Evolutionary conservation across 2,113 vertebrate genomes (phyloP), one percentile per base, ranked within the genome.

Genomic region (Colinus virginianus): DNA sequence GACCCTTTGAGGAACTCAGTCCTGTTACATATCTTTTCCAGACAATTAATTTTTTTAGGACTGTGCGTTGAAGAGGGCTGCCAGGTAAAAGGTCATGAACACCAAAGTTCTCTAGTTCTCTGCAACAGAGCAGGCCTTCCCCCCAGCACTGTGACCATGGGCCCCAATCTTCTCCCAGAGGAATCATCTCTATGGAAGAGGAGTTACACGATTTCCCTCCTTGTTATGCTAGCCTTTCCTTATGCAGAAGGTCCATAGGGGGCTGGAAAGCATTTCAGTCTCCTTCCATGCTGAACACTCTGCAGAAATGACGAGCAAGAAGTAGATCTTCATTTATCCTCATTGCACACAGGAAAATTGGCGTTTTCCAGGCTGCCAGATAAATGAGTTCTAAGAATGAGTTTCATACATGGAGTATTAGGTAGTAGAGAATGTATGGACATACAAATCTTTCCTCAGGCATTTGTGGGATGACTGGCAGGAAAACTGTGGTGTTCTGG

Each of bases 301-400:
- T 68, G 66, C 22, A 88, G 51, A 93, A 91, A 88, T 61, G 62
- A 67, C 62, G 64, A 75, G 38, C 30, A 69, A 56, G 32, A 78
- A 32, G 25, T 55, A 62, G 53, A 30, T 91, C 64, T 55, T 91
- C 56, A 38, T 84, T 88, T 88, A 66, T 87, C 56, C 30, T 88
- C 23, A 56, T 69, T 64, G 56, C n/a, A 68, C 2, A 2, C 0
- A 5, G 36, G 56, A 55, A 9, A 55, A 36, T 11, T 34, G 64
- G 8, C 23, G 34, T 88, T 93, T 91, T 88, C 34, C 79, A 93
- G 64, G 25, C 85, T 51, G 4, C 62, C 56, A 78, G 56, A 70
- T 3, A 88, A 86, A 95, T 38, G 1, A 28, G 28, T 46, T 53
- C 74, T 70, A 51, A 80, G 34, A 80, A 78, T 22, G 40, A 75